These are phyloP conservation scores for Dasysyrphus tricinctus DNA, from an alignment of 2,888 invertebrate species.

Conservation along the genomic window DNA sequence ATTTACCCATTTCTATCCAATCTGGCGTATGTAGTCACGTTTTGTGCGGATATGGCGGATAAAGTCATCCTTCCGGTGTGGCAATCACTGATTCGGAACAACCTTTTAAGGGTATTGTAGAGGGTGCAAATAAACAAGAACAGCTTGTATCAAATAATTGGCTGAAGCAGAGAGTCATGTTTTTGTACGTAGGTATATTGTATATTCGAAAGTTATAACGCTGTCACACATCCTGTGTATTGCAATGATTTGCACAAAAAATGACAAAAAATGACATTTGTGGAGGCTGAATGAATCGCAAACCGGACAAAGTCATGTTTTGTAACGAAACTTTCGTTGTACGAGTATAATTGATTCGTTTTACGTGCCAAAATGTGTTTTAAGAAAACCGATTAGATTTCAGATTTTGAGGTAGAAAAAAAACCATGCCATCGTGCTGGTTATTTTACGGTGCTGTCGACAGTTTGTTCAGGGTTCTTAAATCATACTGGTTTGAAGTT, in stretches of 20 bases:
- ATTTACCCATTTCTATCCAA: conserved; percentile 40
- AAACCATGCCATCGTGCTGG: too few species aligned
- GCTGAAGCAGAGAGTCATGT: conserved; percentile 7
- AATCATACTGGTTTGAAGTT: too few species aligned
- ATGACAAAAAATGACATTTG: background rate
- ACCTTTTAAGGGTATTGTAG: conserved; percentile 39
- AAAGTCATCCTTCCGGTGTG: conserved; percentile 70
- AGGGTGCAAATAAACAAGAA: conserved; percentile 45
- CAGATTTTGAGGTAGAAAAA: background rate
- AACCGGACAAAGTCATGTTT: conserved; percentile 48
- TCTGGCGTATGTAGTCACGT: conserved; percentile 60
- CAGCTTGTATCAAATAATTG: conserved; percentile 63
- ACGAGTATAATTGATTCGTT: conserved; percentile 55
- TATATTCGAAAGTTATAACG: background rate
- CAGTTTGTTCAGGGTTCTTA: too few species aligned
- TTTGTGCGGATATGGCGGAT: conserved; percentile 64
- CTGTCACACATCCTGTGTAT: conserved; percentile 7
- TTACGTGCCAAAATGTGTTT: conserved; percentile 64
- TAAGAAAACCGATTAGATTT: background rate
- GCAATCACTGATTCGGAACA: conserved; percentile 64
- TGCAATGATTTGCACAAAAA: conserved; percentile 26
- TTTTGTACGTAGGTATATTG: too few species aligned
- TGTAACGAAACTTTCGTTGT: conserved; percentile 57
- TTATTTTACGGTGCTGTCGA: too few species aligned
- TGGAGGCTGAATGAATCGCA: conserved; percentile 1